Evolutionary conservation across 2,113 vertebrate genomes (phyloP), one percentile per base, ranked within the genome.

Genomic region (Nothocercus julius): DNA sequence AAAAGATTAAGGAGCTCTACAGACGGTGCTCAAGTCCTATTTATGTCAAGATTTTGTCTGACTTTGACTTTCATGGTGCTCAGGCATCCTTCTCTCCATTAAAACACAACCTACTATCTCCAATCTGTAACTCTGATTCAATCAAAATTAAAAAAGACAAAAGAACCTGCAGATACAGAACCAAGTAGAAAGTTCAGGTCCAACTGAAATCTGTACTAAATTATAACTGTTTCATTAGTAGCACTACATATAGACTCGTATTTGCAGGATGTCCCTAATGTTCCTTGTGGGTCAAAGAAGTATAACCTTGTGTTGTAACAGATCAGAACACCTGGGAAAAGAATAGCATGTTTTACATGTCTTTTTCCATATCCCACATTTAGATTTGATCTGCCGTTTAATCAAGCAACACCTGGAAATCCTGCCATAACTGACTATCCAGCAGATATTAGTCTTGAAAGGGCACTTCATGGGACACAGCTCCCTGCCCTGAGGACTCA

Each of bases 201-300:
- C 45, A 78, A 14, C 21, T 81, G 12, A 81, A 58, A 58, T 51
- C 21, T 82, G 13, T 24, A 77, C 10, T 8, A 74, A 70, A 78
- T 75, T 2, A 0, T 80, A 56, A 22, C 32, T 22, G 3, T 68
- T 90, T 93, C 32, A 14, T 2, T 64, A 7, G 7, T 20, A 36
- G 7, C 2, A 24, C 34, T 45, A 62, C n/a, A 17, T 27, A 59
- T 1, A 58, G 13, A 61, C 2, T 56, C 2, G 3, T 4, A 21
- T 77, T 64, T 34, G 25, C 20, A 74, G 8, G 16, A 7, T 53
- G 22, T 77, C 88, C 67, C 82, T 32, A 66, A 77, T 32, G 64
- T 53, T 58, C 76, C 25, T 83, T 1, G 1, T 51, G 14, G 47
- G 34, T 25, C 80, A 24, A 80, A 54, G 61, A 95, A 83, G 15